Conservation (phyloP, 2,888 invertebrate genomes). For the Tipula vernalis region DNA sequence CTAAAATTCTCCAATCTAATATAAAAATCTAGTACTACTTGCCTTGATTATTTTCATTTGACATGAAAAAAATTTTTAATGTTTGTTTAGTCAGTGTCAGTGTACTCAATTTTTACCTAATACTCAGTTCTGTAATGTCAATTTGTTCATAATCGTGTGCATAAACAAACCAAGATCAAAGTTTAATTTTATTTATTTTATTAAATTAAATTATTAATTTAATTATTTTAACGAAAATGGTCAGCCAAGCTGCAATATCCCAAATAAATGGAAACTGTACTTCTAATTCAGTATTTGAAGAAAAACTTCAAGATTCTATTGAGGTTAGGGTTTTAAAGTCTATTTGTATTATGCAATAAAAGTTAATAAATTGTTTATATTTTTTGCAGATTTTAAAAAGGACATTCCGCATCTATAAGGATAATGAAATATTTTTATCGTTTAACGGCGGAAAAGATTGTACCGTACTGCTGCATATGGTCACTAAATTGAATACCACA, state of each 20-base stretch:
- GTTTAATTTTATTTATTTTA: not conserved
- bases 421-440: conserved; percentile 71
- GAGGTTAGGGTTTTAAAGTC: not conserved
- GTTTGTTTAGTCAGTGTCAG: too few species aligned
- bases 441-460: conserved; percentile 99
- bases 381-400: conserved; percentile 45
- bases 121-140: not conserved
- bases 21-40: not conserved
- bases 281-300: not conserved
- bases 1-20: not conserved
- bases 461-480: conserved; percentile 73
- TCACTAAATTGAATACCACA: conserved; percentile 27
- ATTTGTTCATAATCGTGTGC: not conserved
- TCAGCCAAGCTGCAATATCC: not conserved
- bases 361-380: conserved; percentile 12
- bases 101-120: too few species aligned
- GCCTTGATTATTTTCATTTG: not conserved
- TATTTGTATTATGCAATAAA: not conserved
- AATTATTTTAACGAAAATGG: not conserved
- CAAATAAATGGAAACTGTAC: not conserved
- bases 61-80: not conserved
- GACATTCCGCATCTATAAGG: conserved; percentile 48
- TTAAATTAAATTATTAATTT: not conserved
- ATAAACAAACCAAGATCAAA: not conserved
- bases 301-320: not conserved